Percentiles rank a stretch among this genome's conserved stretches.
Conservation (phyloP, 1,140 invertebrate species). For the Campoletis sonorensis region DNA sequence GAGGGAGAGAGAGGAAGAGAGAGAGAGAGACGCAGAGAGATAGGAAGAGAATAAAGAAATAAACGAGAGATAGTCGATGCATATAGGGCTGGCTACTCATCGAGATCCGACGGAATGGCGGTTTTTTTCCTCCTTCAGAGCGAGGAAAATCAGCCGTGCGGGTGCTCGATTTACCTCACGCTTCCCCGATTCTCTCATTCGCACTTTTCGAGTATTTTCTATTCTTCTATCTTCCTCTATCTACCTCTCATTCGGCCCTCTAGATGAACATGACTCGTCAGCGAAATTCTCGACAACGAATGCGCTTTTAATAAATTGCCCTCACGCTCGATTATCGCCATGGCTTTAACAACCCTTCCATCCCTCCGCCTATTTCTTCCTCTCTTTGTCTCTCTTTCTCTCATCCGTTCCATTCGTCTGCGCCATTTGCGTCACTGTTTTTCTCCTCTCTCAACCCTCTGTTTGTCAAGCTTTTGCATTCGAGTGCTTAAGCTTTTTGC, state of each 20-base stretch:
- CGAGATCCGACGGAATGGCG: background rate
- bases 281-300: conserved; percentile 68
- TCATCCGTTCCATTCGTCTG: conserved; percentile 42
- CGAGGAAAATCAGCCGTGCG: background rate
- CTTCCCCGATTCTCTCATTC: conserved; percentile 4
- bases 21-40: no score
- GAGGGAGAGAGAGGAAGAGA: background rate
- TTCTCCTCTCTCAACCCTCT: conserved; percentile 46
- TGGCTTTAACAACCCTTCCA: conserved; percentile 22
- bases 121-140: background rate
- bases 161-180: conserved; percentile 6
- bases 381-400: background rate
- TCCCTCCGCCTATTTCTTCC: background rate
- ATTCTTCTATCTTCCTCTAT: background rate
- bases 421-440: background rate
- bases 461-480: conserved; percentile 40
- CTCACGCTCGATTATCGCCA: conserved; percentile 61
- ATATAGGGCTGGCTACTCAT: conserved; percentile 11
- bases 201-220: background rate
- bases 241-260: background rate
- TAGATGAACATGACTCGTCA: conserved; percentile 60
- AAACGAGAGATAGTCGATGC: background rate
- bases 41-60: conserved; percentile 12
- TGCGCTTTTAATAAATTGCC: conserved; percentile 74
- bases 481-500: background rate